Evolutionary conservation across 1,140 invertebrate genomes (phyloP).

Genomic region (Uloborus diversus): DNA sequence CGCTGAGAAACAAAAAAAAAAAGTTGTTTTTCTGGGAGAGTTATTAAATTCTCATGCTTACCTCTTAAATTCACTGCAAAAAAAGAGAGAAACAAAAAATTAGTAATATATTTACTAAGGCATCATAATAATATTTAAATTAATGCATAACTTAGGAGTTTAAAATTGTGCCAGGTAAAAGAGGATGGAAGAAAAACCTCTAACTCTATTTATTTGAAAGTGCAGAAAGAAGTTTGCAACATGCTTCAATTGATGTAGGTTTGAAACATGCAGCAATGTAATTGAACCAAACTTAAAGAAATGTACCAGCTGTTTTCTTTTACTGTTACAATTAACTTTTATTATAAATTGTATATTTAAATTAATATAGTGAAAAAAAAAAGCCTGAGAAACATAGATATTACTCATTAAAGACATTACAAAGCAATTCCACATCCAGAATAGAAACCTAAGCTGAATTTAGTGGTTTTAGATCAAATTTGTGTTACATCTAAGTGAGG

Average conservation of each 20-base stretch:
- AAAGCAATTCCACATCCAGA: no score
- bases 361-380: no score
- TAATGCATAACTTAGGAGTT: neutral
- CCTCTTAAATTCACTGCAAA: slow-evolving; percentile 55
- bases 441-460: no score
- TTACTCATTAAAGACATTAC: no score
- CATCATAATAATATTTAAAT: neutral
- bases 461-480: no score
- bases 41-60: slow-evolving; percentile 45
- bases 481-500: no score
- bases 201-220: neutral
- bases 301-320: slow-evolving; percentile 47
- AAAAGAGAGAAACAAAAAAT: slow-evolving; percentile 41
- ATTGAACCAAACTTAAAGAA: neutral
- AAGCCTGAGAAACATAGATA: no score
- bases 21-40: neutral
- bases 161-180: neutral
- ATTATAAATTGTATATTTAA: no score
- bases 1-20: neutral
- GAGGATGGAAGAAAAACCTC: neutral
- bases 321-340: no score
- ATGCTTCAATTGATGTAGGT: neutral
- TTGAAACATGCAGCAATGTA: neutral
- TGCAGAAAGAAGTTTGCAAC: neutral
- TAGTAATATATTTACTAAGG: slow-evolving; percentile 36